These are phyloP conservation scores for Lampris megalopsis DNA, from an alignment of 2,113 vertebrate species.

Conservation along the genomic window DNA sequence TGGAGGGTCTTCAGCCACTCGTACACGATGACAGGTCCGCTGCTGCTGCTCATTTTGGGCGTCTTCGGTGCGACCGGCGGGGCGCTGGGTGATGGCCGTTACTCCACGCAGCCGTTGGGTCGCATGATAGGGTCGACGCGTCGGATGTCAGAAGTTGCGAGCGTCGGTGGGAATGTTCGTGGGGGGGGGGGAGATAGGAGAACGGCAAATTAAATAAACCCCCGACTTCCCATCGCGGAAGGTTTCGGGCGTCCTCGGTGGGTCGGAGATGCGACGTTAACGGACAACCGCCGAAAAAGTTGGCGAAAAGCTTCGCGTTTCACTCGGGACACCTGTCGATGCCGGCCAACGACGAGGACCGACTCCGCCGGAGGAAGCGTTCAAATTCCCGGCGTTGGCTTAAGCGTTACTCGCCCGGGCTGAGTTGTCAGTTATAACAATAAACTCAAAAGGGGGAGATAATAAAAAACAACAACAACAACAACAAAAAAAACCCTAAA, in stretches of 20 bases:
- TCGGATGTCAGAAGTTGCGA: not conserved
- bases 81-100: slow-evolving; percentile 19
- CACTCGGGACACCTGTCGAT: slow-evolving; percentile 60
- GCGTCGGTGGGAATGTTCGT: no score
- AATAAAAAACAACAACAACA: slow-evolving; percentile 8
- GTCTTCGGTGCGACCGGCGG: slow-evolving; percentile 39
- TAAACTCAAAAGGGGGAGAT: not conserved
- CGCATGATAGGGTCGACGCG: slow-evolving; percentile 47
- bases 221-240: slow-evolving; percentile 25
- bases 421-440: slow-evolving; percentile 15
- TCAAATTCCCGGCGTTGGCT: slow-evolving; percentile 25
- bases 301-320: slow-evolving; percentile 7
- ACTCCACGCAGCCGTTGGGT: slow-evolving; percentile 54
- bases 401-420: not conserved
- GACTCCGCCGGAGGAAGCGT: slow-evolving; percentile 35
- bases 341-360: slow-evolving; percentile 31
- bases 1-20: slow-evolving; percentile 97
- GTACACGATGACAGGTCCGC: slow-evolving; percentile 90
- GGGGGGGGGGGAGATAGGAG: not conserved
- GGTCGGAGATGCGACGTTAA: not conserved
- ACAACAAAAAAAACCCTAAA: no score
- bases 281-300: not conserved
- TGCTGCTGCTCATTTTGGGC: slow-evolving; percentile 87
- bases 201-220: slow-evolving; percentile 14
- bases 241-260: not conserved